A percentile compares a stretch with the other conserved stretches of the same genome.
Conservation (phyloP, 2,888 invertebrate species). For the Euclidia mi region DNA sequence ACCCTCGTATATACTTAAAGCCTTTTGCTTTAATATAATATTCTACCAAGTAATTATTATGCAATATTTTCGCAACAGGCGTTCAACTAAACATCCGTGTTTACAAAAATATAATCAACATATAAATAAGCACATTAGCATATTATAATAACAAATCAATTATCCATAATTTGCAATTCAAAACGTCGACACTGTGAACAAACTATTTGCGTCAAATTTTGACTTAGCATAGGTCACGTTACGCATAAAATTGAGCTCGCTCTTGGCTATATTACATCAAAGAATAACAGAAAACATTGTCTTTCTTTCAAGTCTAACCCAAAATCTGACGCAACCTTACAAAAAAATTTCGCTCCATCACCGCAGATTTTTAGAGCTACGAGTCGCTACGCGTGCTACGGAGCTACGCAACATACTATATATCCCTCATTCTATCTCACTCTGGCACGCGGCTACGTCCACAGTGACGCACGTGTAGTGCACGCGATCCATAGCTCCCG, state of each 20-base stretch:
- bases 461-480: conserved; percentile 77
- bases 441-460: conserved; percentile 60
- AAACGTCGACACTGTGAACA: conserved; percentile 12
- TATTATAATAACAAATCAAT: conserved; percentile 37
- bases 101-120: conserved; percentile 30
- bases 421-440: conserved; percentile 67
- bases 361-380: conserved; percentile 38
- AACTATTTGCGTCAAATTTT: conserved; percentile 22
- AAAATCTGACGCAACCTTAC: conserved; percentile 12
- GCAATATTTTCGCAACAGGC: conserved; percentile 13
- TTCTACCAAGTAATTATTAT: neutral
- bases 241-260: too few species aligned
- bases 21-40: neutral
- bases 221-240: too few species aligned
- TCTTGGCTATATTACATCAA: too few species aligned
- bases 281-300: too few species aligned
- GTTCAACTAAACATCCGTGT: conserved; percentile 37
- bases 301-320: too few species aligned
- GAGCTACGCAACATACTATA: conserved; percentile 51
- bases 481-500: conserved; percentile 76
- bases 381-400: conserved; percentile 57
- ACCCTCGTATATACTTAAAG: neutral
- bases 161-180: conserved; percentile 36
- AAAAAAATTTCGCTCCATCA: conserved; percentile 18
- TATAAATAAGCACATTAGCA: conserved; percentile 38